These are phyloP conservation scores for Andrena chrysosceles DNA, from an alignment of 2,888 invertebrate genomes.

Conservation along the genomic window DNA sequence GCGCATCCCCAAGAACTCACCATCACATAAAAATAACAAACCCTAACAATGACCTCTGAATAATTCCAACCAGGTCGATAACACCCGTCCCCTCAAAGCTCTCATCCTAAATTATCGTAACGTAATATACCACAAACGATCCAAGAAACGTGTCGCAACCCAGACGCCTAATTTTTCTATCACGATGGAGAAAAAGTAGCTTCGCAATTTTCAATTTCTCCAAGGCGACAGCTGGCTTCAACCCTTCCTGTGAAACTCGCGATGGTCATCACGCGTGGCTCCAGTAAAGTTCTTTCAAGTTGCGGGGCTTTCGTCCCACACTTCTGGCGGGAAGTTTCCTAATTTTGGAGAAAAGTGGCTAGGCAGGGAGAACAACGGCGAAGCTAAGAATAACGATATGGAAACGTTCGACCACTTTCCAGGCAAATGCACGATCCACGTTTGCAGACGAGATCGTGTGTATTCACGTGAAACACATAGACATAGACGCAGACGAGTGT, in stretches of 20 bases:
- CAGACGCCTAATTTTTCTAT: slow-evolving; percentile 34
- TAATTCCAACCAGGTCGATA: too few relatives aligned
- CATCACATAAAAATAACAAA: too few relatives aligned
- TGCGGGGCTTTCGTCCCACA: slow-evolving; percentile 42
- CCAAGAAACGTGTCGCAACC: slow-evolving; percentile 42
- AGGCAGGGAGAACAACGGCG: slow-evolving; percentile 29
- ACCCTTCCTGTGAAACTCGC: slow-evolving; percentile 47
- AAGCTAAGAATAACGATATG: slow-evolving; percentile 60
- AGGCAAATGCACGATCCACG: slow-evolving; percentile 32
- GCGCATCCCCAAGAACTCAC: too few relatives aligned
- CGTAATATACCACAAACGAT: too few relatives aligned
- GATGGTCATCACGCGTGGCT: slow-evolving; percentile 63
- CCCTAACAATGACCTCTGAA: too few relatives aligned
- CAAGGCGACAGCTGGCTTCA: slow-evolving; percentile 62
- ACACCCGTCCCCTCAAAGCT: too few relatives aligned
- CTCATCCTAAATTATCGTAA: too few relatives aligned
- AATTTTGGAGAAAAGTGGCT: slow-evolving; percentile 56
- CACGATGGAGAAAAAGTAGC: slow-evolving; percentile 2
- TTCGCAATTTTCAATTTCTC: slow-evolving; percentile 58
- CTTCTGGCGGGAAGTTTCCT: slow-evolving; percentile 65
- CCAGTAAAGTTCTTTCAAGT: slow-evolving; percentile 50
- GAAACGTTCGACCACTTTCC: slow-evolving; percentile 33
- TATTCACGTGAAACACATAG: not conserved
- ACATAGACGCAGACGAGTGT: not conserved
- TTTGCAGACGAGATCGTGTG: slow-evolving; percentile 4